These are phyloP conservation scores for Spinibarbus caldwelli DNA, from an alignment of 2,797 vertebrate genomes.

Conservation along the genomic window DNA sequence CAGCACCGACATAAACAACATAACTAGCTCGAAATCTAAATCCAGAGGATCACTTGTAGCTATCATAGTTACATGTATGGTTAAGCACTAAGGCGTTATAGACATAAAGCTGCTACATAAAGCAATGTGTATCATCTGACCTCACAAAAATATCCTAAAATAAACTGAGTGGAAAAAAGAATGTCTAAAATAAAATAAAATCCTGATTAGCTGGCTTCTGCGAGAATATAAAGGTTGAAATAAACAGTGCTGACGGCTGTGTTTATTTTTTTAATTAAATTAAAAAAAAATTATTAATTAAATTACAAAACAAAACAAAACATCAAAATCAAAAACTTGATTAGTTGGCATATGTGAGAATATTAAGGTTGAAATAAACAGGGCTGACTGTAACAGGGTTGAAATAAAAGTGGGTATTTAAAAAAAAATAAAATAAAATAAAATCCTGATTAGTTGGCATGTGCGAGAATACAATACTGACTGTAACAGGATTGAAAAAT, in stretches of 20 bases:
- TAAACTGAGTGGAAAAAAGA: too few relatives aligned
- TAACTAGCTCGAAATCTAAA: conserved; percentile 1
- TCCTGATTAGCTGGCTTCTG: neutral
- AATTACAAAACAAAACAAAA: neutral
- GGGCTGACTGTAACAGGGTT: neutral
- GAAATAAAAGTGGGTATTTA: neutral
- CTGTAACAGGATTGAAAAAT: too few relatives aligned
- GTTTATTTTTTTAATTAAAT: neutral
- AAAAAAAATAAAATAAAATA: neutral
- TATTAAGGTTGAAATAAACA: neutral
- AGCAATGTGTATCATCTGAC: too few relatives aligned
- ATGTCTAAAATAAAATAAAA: neutral
- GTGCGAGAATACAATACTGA: neutral
- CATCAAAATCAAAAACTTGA: neutral
- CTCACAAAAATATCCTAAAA: too few relatives aligned
- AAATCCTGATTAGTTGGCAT: neutral
- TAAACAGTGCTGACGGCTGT: neutral
- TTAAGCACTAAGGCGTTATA: neutral
- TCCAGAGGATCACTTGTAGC: neutral
- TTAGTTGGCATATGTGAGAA: neutral
- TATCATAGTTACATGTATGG: neutral
- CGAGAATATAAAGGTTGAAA: neutral
- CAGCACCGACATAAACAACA: neutral
- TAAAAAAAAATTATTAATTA: neutral
- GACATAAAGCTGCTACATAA: too few relatives aligned